phyloP scores from a whole-genome alignment of 2,113 vertebrate genomes.

The Scalopus aquaticus region DNA sequence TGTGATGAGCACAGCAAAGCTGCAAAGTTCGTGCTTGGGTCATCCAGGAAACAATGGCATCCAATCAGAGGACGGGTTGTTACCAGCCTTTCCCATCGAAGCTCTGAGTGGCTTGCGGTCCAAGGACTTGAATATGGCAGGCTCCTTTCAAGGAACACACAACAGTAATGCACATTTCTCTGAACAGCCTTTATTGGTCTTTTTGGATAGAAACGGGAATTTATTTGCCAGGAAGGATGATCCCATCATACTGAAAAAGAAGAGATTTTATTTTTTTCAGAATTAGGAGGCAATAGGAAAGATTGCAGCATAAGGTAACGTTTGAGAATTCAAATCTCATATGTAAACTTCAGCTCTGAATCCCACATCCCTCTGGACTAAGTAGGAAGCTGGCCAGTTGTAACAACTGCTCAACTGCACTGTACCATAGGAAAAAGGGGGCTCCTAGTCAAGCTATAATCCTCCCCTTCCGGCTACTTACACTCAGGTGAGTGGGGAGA shows the following conservation, averaged over 20 bases:
- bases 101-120: conserved; percentile 57
- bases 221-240: conserved; percentile 99
- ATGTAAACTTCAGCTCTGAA: background rate
- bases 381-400: background rate
- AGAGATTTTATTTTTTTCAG: conserved; percentile 53
- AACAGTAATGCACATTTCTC: conserved; percentile 58
- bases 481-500: background rate
- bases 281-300: conserved; percentile 36
- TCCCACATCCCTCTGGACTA: background rate
- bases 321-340: background rate
- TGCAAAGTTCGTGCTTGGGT: background rate
- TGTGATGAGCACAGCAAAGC: background rate
- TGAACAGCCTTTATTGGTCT: conserved; percentile 82
- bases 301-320: background rate
- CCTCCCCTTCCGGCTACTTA: background rate
- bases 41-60: background rate
- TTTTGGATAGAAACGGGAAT: conserved; percentile 85
- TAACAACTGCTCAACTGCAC: background rate
- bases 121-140: conserved; percentile 53
- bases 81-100: conserved; percentile 55
- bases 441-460: background rate
- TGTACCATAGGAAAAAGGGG: background rate
- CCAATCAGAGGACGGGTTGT: background rate
- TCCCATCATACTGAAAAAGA: conserved; percentile 95
- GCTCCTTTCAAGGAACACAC: conserved; percentile 74